Percentiles rank a stretch among this genome's conserved stretches.
These are phyloP conservation scores for Aphidius gifuensis DNA, from an alignment of 1,140 invertebrate species.

Conservation along the genomic window DNA sequence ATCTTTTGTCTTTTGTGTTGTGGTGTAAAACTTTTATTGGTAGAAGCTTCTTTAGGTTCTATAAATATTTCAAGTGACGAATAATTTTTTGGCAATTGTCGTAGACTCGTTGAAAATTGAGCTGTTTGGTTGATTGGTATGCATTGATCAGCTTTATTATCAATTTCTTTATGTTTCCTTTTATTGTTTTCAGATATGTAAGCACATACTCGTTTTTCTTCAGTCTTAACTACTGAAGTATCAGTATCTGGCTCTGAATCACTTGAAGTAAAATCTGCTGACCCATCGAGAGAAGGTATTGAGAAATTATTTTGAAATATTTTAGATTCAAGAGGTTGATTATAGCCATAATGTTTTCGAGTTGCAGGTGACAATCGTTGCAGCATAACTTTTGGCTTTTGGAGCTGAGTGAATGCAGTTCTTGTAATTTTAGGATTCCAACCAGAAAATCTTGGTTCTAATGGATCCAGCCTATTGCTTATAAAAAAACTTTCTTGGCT, in stretches of 20 bases:
- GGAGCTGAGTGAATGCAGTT: conserved; percentile 15
- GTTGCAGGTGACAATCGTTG: conserved; percentile 18
- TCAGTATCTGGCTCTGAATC: conserved; percentile 36
- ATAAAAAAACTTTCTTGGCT: too few relatives aligned
- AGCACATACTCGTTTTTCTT: conserved; percentile 38
- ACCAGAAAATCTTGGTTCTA: too few relatives aligned
- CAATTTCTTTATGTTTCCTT: conserved; percentile 35
- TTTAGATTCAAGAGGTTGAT: conserved; percentile 15
- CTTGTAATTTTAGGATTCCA: conserved; percentile 13
- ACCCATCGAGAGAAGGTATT: conserved; percentile 56
- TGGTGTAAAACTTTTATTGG: too few relatives aligned
- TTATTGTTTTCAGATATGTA: conserved; percentile 31
- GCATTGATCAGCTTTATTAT: background rate
- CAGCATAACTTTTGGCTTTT: conserved; percentile 20
- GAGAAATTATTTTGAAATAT: conserved; percentile 24
- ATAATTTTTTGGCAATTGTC: conserved; percentile 38
- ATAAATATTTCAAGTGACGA: conserved; percentile 43
- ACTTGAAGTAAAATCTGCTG: conserved; percentile 32
- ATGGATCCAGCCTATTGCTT: too few relatives aligned
- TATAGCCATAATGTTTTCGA: conserved; percentile 19
- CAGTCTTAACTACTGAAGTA: conserved; percentile 30
- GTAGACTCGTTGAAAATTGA: conserved; percentile 29
- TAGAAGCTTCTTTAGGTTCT: conserved; percentile 27
- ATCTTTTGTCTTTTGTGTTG: too few relatives aligned
- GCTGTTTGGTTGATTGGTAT: conserved; percentile 21